Conservation (phyloP, 1,140 invertebrate species). For the Ips typographus region DNA sequence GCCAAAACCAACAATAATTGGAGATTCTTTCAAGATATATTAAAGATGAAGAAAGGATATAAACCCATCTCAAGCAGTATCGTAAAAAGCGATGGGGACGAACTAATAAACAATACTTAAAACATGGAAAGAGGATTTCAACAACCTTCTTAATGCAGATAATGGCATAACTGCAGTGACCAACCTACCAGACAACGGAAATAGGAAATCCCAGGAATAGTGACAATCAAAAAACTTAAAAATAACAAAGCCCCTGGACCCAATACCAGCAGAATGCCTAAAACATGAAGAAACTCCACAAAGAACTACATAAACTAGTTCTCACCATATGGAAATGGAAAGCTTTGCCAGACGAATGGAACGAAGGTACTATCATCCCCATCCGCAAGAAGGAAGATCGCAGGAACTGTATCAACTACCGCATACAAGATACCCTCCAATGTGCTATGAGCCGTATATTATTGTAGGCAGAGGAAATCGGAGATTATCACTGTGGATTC, state of each 20-base stretch:
- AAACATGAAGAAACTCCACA: constrained; percentile 1
- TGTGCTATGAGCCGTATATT: constrained; percentile 3
- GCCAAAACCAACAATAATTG: too few species aligned
- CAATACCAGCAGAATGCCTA: constrained; percentile 1
- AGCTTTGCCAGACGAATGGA: constrained; percentile 11
- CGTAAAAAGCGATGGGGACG: too few species aligned
- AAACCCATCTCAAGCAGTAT: too few species aligned
- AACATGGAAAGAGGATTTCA: too few species aligned
- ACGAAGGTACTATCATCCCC: neutral
- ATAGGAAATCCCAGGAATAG: neutral
- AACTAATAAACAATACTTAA: too few species aligned
- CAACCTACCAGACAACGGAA: too few species aligned
- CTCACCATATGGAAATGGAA: neutral
- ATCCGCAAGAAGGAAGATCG: constrained; percentile 13
- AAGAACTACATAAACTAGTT: neutral
- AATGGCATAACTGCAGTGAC: too few species aligned
- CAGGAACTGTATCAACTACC: constrained; percentile 5
- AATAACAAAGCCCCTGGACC: neutral
- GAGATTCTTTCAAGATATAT: too few species aligned
- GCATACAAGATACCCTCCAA: constrained; percentile 6
- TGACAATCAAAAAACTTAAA: neutral
- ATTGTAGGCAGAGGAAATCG: too few species aligned
- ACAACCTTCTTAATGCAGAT: too few species aligned
- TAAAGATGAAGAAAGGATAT: too few species aligned
- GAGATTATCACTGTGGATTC: too few species aligned